A percentile compares a stretch with the other conserved stretches of the same genome.
These are phyloP conservation scores for Masnerella sp. DNA, from an alignment of 2,888 invertebrate species.

Conservation along the genomic window DNA sequence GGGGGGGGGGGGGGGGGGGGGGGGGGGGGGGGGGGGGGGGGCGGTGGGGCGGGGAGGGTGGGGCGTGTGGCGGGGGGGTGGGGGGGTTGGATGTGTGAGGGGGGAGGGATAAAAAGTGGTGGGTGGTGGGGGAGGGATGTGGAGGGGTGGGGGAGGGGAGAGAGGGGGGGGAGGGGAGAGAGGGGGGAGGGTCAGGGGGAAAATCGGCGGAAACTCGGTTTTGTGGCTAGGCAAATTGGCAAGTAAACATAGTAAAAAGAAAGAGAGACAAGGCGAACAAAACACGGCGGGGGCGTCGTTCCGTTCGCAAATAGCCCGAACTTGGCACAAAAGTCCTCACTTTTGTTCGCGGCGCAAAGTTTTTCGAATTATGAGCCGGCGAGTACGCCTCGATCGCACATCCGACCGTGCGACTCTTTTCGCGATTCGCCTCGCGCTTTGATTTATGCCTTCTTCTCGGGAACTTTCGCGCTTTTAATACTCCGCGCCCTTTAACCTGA, in stretches of 20 bases:
- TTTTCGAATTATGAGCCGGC: conserved; percentile 75
- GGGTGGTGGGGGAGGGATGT: too few relatives aligned
- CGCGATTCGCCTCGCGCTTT: conserved; percentile 51
- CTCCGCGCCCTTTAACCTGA: conserved; percentile 54
- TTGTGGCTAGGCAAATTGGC: conserved; percentile 66
- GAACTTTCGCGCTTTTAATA: neutral
- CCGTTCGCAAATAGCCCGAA: conserved; percentile 70
- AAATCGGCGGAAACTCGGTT: too few relatives aligned
- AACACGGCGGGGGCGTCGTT: conserved; percentile 76
- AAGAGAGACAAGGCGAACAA: conserved; percentile 76
- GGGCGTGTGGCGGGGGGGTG: too few relatives aligned
- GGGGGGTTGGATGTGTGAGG: too few relatives aligned
- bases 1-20: too few relatives aligned
- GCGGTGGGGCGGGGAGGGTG: too few relatives aligned
- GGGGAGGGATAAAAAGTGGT: too few relatives aligned
- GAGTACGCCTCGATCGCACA: conserved; percentile 46
- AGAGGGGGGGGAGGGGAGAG: conserved; percentile 4
- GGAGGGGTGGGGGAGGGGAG: too few relatives aligned
- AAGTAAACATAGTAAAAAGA: conserved; percentile 72
- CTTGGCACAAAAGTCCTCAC: conserved; percentile 40
- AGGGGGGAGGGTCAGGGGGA: conserved; percentile 33
- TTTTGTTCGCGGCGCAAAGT: conserved; percentile 74
- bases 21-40: too few relatives aligned
- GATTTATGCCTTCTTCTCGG: conserved; percentile 66
- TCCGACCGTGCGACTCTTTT: conserved; percentile 54